phyloP scores from a whole-genome alignment of 2,888 invertebrate species.

The Erannis defoliaria region DNA sequence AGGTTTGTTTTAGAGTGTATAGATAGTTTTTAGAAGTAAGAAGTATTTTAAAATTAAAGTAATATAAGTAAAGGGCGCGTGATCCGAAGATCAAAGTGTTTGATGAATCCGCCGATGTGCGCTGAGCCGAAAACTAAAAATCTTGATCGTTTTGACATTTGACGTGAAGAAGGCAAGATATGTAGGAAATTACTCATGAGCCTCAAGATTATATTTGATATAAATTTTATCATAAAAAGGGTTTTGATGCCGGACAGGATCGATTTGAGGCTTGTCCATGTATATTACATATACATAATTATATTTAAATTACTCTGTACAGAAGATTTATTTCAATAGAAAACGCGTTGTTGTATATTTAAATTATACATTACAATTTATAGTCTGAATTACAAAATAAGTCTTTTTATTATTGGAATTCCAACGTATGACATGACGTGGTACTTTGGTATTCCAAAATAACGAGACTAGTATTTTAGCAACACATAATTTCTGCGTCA shows the following conservation, averaged over 20 bases:
- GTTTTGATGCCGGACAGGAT: slow-evolving; percentile 18
- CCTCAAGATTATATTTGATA: slow-evolving; percentile 22
- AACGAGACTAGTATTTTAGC: no score
- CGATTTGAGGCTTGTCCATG: slow-evolving; percentile 5
- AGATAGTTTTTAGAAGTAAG: slow-evolving; percentile 58
- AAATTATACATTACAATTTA: no score
- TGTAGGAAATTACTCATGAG: slow-evolving; percentile 22
- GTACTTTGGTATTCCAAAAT: no score
- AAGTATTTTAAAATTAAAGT: slow-evolving; percentile 63
- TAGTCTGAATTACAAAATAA: no score
- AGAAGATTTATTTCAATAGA: no score
- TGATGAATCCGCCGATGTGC: slow-evolving; percentile 72
- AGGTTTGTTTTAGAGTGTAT: slow-evolving; percentile 35
- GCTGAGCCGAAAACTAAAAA: slow-evolving; percentile 54
- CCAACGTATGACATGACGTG: no score
- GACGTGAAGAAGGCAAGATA: slow-evolving; percentile 30
- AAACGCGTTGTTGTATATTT: neutral
- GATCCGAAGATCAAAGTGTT: slow-evolving; percentile 81
- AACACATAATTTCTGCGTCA: no score
- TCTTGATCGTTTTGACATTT: slow-evolving; percentile 69
- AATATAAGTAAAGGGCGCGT: slow-evolving; percentile 82
- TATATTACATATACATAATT: no score
- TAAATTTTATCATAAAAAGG: slow-evolving; percentile 30
- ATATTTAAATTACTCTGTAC: no score
- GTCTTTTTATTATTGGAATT: no score